A percentile compares a stretch with the other conserved stretches of the same genome.
Conservation (phyloP, 2,888 invertebrate genomes). For the Synanthedon myopaeformis region DNA sequence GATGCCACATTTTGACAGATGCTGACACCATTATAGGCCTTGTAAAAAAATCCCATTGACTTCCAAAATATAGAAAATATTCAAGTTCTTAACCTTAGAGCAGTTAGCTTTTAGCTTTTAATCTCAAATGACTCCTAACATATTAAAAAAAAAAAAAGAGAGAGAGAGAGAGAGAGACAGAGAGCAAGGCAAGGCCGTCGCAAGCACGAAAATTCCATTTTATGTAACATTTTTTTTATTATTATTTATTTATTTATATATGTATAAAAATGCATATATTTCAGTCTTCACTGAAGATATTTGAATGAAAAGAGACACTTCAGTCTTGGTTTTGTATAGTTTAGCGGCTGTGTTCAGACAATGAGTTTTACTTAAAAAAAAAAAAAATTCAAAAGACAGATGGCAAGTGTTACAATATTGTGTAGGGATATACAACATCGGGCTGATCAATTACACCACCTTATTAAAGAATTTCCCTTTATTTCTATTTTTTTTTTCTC, state of each 20-base stretch:
- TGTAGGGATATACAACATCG: conserved; percentile 36
- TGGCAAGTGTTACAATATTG: conserved; percentile 51
- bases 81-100: too few relatives aligned
- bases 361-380: too few relatives aligned
- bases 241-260: background rate
- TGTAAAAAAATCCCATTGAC: too few relatives aligned
- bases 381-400: conserved; percentile 22
- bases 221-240: too few relatives aligned
- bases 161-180: conserved; percentile 50
- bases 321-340: conserved; percentile 39
- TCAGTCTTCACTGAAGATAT: conserved; percentile 43
- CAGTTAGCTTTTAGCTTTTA: too few relatives aligned
- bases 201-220: conserved; percentile 11
- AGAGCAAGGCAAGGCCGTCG: conserved; percentile 33
- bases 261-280: conserved; percentile 44
- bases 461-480: conserved; percentile 64
- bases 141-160: too few relatives aligned
- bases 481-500: conserved; percentile 65
- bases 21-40: too few relatives aligned
- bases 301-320: conserved; percentile 18
- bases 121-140: too few relatives aligned
- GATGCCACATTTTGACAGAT: too few relatives aligned
- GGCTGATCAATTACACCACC: conserved; percentile 64
- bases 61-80: too few relatives aligned
- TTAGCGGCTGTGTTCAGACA: conserved; percentile 10